Evolutionary conservation across 2,797 vertebrate species (phyloP).

Genomic region (Lepidocolaptes lacrymiger): DNA sequence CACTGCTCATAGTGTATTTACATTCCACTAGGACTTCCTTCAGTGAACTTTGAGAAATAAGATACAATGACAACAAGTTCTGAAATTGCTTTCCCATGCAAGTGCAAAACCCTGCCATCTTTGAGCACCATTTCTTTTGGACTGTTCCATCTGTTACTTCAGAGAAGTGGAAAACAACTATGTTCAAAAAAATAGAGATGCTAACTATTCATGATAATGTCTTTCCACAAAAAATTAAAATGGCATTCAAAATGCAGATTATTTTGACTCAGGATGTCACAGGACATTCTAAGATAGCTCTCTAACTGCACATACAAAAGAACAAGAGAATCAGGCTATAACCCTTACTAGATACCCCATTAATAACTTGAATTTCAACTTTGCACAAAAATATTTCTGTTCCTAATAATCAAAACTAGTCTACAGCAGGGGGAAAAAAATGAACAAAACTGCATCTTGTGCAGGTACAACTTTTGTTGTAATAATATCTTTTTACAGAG

Average conservation of each 20-base stretch:
- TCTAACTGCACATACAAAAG: neutral
- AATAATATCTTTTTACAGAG: neutral
- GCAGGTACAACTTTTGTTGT: neutral
- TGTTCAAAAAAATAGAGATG: fast-evolving
- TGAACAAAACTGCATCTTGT: neutral
- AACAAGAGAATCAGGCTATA: neutral
- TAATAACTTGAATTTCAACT: neutral
- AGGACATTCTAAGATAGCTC: neutral
- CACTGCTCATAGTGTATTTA: fast-evolving
- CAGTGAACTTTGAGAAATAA: neutral
- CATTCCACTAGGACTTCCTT: neutral
- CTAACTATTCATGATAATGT: neutral
- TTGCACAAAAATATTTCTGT: neutral
- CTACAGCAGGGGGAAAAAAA: neutral
- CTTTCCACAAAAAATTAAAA: neutral
- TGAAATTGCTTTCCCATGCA: neutral
- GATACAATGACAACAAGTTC: neutral
- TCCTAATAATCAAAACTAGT: neutral
- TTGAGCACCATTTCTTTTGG: neutral
- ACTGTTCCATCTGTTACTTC: neutral
- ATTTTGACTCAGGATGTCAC: neutral
- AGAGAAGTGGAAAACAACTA: neutral
- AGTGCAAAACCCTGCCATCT: neutral
- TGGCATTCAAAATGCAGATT: neutral
- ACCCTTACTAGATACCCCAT: neutral